Base-by-base conservation (phyloP, 2,888 invertebrate species). In the Coleophora deauratella region DNA sequence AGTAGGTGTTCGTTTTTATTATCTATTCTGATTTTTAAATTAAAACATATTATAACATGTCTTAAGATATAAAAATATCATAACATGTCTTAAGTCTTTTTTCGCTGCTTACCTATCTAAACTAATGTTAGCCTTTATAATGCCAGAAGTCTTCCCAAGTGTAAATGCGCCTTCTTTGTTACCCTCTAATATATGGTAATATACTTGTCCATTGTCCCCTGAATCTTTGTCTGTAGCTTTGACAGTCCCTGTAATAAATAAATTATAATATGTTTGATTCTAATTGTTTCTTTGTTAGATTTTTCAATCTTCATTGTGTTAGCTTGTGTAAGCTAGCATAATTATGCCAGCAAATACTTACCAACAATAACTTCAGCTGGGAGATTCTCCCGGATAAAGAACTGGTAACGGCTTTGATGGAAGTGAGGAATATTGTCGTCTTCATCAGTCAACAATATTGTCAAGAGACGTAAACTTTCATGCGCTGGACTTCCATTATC, bases 401-500 rank as follows among this genome's bases (percentile, higher is more conserved):
- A 93, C 50, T 88, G 88, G 62, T 94, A 91, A 0, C 88, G 87
- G 49, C 88, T 86, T 38, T 89, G 88, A 0, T 89, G 88, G 66
- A 95, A 96, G 59, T 91, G 90, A 0, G 96, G 95, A 1, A 88
- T 84, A 62, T 95, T 94, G 74, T 95, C 95, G 56, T 95, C 92
- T 2, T 91, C 91, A 64, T 96, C 95, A 9, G 91, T 90, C 33
- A 96, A 77, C 28, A 91, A 85, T 33, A 96, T 89, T 0, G 91
- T 91, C 35, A 96, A 78, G 40, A 93, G 88, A 0, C 92, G 89
- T 4, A 94, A 76, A 1, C 91, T 91, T 72, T 96, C 95, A 57
- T 91, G 90, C 1, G 91, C 90, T 0, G 95, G 95, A 14, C 88
- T 90, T 1, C 96, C 96, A 55, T 94, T 92, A 78, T 96, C 96